phyloP scores from a whole-genome alignment of 2,797 vertebrate genomes.

The Glossophaga mutica region DNA sequence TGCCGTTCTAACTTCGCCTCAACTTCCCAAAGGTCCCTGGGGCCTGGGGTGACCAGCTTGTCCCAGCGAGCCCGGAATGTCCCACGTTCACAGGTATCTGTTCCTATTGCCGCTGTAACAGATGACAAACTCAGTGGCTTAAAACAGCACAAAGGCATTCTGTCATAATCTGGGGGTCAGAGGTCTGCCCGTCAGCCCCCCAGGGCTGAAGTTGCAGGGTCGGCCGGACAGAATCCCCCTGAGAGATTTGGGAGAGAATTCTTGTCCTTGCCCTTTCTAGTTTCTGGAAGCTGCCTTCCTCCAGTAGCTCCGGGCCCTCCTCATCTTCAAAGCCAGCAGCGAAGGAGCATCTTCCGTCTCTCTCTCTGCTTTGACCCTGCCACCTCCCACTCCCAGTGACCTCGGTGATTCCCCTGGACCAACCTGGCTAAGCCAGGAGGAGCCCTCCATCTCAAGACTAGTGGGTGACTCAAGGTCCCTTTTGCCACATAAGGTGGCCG shows the following conservation, averaged over 20 bases:
- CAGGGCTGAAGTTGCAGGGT: neutral
- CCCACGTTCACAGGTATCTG: rapidly evolving
- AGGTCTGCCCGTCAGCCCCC: no score
- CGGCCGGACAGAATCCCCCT: rapidly evolving
- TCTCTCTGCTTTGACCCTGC: neutral
- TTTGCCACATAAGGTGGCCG: no score
- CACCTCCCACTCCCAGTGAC: rapidly evolving
- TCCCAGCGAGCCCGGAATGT: neutral
- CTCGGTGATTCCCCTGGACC: neutral
- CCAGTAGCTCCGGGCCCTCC: neutral
- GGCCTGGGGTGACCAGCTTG: neutral
- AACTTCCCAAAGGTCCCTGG: neutral
- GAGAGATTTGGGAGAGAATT: neutral
- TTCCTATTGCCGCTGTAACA: neutral
- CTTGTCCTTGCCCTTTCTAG: neutral
- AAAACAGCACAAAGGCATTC: no score
- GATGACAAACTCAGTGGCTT: no score
- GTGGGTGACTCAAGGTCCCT: neutral
- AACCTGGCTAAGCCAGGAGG: rapidly evolving
- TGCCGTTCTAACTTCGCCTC: neutral
- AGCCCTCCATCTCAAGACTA: neutral
- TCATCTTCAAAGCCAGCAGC: rapidly evolving
- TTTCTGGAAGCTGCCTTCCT: neutral
- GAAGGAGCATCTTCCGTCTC: no score
- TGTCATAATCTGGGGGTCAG: no score